A percentile compares a stretch with the other conserved stretches of the same genome.
Evolutionary conservation across 2,113 vertebrate genomes (phyloP).

Genomic region (Periophthalmodon schlosseri): DNA sequence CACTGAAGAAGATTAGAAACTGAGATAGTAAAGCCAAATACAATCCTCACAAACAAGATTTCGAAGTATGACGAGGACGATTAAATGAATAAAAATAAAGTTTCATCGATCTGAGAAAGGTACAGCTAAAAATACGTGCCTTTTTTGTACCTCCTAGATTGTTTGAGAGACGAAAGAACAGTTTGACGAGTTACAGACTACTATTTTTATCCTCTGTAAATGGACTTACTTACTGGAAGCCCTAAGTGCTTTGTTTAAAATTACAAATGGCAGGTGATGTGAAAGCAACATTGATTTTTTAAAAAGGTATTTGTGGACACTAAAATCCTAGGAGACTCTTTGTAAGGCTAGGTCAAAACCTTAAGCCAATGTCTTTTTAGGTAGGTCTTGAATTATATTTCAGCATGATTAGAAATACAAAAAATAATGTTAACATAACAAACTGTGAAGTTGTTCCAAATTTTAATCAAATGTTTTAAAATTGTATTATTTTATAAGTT

Average conservation of each 20-base stretch:
- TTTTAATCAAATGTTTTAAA: too few species aligned
- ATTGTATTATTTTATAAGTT: too few species aligned
- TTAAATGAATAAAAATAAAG: background rate
- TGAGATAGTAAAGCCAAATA: background rate
- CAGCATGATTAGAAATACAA: background rate
- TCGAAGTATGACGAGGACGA: background rate
- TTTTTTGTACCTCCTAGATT: background rate
- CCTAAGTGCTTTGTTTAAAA: constrained; percentile 13
- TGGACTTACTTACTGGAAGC: constrained; percentile 12
- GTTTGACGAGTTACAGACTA: constrained; percentile 24
- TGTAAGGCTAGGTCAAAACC: constrained; percentile 26
- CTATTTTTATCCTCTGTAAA: constrained; percentile 19
- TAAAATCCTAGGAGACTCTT: constrained; percentile 14
- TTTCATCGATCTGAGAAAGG: background rate
- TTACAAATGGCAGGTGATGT: background rate
- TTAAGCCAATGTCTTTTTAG: constrained; percentile 20
- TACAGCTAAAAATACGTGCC: background rate
- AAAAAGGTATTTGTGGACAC: constrained; percentile 4
- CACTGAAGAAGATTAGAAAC: constrained; percentile 32
- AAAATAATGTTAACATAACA: too few species aligned
- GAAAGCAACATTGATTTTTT: constrained; percentile 6
- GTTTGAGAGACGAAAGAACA: background rate
- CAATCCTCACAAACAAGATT: background rate
- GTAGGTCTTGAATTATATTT: constrained; percentile 12
- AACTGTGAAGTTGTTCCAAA: too few species aligned